Percentiles rank a stretch among this genome's conserved stretches.
Conservation (phyloP, 1,140 invertebrate genomes). For the Rhagoletis zephyria region DNA sequence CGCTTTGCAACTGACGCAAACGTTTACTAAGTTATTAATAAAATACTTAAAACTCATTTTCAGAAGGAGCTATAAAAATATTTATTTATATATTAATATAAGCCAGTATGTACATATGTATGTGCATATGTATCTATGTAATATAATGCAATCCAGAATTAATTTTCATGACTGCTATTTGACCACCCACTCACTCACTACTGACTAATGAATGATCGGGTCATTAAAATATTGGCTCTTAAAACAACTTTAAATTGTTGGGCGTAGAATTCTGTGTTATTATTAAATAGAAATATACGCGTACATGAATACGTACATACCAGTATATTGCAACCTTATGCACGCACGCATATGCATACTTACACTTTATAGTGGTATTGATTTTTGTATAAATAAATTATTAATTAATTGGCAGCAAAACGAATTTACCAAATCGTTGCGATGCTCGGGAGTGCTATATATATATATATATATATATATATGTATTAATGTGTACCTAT, state of each 20-base stretch:
- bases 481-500: neutral
- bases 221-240: slow-evolving; percentile 34
- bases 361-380: neutral
- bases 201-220: neutral
- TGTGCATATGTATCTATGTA: neutral
- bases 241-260: neutral
- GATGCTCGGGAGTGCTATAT: neutral
- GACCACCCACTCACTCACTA: neutral
- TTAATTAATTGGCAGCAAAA: slow-evolving; percentile 41
- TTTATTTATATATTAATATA: neutral
- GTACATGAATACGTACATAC: neutral
- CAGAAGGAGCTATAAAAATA: neutral
- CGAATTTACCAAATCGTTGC: too few species aligned
- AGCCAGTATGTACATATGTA: neutral
- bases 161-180: slow-evolving; percentile 24
- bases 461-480: neutral
- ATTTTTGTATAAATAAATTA: slow-evolving; percentile 40
- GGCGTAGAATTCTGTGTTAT: neutral
- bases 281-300: neutral
- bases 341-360: neutral
- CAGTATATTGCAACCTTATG: neutral
- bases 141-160: neutral
- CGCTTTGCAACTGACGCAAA: neutral
- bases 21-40: neutral
- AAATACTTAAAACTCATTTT: neutral